Evolutionary conservation across 2,888 invertebrate species (phyloP).

Genomic region (Apomyelois bistriatella): DNA sequence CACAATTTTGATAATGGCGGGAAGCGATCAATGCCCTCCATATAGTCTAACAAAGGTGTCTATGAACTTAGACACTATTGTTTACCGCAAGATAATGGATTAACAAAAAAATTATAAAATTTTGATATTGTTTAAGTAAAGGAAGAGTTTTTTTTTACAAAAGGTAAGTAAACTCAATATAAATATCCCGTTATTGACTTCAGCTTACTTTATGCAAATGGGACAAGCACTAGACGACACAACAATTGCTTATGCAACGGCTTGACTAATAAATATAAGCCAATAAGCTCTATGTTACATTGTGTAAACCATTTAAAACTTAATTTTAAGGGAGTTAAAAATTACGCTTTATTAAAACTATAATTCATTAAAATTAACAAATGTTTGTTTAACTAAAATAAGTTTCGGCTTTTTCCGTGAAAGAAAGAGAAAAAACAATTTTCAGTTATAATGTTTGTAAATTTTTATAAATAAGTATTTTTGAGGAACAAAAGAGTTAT

Average conservation of each 20-base stretch:
- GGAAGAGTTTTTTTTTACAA: background rate
- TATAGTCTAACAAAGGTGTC: background rate
- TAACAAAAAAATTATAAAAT: background rate
- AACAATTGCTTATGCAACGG: background rate
- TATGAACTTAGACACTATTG: constrained; percentile 4
- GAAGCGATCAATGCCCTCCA: constrained; percentile 9
- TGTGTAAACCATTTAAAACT: too few species aligned
- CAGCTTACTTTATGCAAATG: background rate
- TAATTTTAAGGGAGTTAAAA: too few species aligned
- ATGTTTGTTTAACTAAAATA: too few species aligned
- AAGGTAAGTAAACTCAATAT: background rate
- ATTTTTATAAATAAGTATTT: too few species aligned
- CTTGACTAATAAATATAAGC: background rate
- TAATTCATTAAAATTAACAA: too few species aligned
- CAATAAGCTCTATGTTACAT: background rate
- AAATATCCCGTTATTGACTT: background rate
- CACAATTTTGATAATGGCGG: constrained; percentile 3
- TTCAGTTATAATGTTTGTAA: too few species aligned
- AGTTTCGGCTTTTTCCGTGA: too few species aligned
- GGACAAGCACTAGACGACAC: background rate
- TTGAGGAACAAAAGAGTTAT: too few species aligned
- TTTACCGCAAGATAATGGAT: background rate
- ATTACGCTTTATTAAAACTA: too few species aligned
- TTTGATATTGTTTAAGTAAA: background rate
- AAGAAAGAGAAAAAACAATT: too few species aligned